These are phyloP conservation scores for Drosophila mulleri DNA, from an alignment of 2,888 invertebrate genomes.

Conservation along the genomic window DNA sequence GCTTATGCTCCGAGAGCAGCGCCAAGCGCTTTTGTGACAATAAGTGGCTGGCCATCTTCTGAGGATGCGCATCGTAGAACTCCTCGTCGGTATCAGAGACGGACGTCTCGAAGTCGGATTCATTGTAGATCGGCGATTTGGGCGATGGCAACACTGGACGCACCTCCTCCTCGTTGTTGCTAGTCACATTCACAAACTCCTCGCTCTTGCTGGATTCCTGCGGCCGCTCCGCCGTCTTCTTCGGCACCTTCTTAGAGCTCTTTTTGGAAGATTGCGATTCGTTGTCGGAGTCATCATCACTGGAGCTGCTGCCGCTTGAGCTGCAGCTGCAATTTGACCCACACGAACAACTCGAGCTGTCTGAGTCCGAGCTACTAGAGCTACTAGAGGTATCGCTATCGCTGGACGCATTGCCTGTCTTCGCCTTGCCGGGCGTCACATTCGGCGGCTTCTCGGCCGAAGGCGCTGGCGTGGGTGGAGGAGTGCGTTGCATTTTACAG, in stretches of 20 bases:
- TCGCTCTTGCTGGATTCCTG: slow-evolving; percentile 26
- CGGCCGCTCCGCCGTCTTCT: slow-evolving; percentile 69
- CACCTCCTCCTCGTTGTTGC: slow-evolving; percentile 83
- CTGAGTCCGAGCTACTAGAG: slow-evolving; percentile 91
- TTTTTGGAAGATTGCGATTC: slow-evolving; percentile 85
- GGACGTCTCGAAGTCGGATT: slow-evolving; percentile 94
- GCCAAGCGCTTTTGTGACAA: slow-evolving; percentile 91
- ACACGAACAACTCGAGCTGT: slow-evolving; percentile 92
- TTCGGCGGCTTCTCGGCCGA: slow-evolving; percentile 45
- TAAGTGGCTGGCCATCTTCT: slow-evolving; percentile 89
- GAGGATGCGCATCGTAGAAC: slow-evolving; percentile 94
- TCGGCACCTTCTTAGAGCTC: slow-evolving; percentile 79
- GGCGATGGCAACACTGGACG: slow-evolving; percentile 48
- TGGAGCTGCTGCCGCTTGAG: slow-evolving; percentile 87
- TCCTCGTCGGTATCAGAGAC: slow-evolving; percentile 95
- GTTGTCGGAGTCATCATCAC: slow-evolving; percentile 88
- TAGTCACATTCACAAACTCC: slow-evolving; percentile 55
- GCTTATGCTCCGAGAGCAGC: slow-evolving; percentile 86
- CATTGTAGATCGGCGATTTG: slow-evolving; percentile 88
- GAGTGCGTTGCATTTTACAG: slow-evolving; percentile 86
- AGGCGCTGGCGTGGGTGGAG: slow-evolving; percentile 44
- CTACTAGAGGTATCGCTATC: slow-evolving; percentile 87
- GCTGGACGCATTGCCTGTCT: slow-evolving; percentile 77
- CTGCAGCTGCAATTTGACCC: slow-evolving; percentile 94
- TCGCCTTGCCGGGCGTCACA: slow-evolving; percentile 13